Evolutionary conservation across 2,797 vertebrate species (phyloP), one percentile per base, ranked within the genome.

Genomic region (Sebastes kiyomatsui): DNA sequence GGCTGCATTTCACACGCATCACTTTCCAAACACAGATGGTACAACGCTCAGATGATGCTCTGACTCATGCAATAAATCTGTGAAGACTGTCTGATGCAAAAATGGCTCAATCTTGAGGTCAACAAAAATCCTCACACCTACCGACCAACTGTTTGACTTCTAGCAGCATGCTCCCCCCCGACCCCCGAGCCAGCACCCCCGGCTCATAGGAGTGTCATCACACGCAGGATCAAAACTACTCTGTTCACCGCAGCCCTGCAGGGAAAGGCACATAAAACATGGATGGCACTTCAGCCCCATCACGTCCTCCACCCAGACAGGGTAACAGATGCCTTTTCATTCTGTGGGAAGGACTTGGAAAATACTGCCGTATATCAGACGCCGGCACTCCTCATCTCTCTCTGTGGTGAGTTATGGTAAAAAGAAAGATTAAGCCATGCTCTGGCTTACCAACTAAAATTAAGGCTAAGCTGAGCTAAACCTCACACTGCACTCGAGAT

Each of bases 241-340:
- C 66, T 2, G 59, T 61, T 76, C 23, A 35, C 62, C 14, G 9
- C 11, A 10, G 33, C 52, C 52, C 70, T 56, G 80, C 73, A 67
- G 79, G 67, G 68, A 75, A 69, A 68, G 69, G 56, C 67, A 79
- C 62, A 86, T 84, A 73, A 91, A 89, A 75, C 56, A 77, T 7
- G 27, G 38, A 42, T 59, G 81, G 75, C 83, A 67, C 77, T 72
- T 76, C 62, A 67, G 84, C 68, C 42, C 56, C 46, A 82, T 86
- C 67, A n/a, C 78, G 56, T 55, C 75, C 23, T 75, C 67, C 38
- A 30, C 52, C 42, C 49, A 64, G 82, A 69, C 90, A 82, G 81
- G 58, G 22, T 82, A 86, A 91, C 64, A 80, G 83, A 82, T 61
- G 77, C 64, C 67, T 92, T 92, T 87, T 87, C 69, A 88, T 90